phyloP scores from a whole-genome alignment of 2,797 vertebrate species.

The Mormyrus proboscirostris region DNA sequence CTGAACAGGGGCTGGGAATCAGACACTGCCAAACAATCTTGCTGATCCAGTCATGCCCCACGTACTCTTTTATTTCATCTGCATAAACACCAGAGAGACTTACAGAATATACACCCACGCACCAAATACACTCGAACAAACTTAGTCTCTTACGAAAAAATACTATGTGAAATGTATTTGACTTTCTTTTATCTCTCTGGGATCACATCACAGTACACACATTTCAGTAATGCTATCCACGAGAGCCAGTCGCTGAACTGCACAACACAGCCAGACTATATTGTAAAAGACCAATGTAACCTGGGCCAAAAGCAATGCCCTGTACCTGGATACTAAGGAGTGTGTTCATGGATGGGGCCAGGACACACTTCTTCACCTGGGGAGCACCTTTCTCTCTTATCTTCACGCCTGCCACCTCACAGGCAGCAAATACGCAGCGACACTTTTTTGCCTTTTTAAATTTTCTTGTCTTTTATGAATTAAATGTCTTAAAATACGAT shows the following conservation, averaged over 20 bases:
- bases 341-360: slow-evolving; percentile 24
- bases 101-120: slow-evolving; percentile 36
- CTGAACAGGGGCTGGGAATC: slow-evolving; percentile 61
- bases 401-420: slow-evolving; percentile 55
- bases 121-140: slow-evolving; percentile 19
- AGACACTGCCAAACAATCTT: slow-evolving; percentile 64
- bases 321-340: not conserved
- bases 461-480: slow-evolving; percentile 50
- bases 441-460: slow-evolving; percentile 65
- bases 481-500: slow-evolving; percentile 58
- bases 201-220: slow-evolving; percentile 20
- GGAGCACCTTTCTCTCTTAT: slow-evolving; percentile 53
- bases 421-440: slow-evolving; percentile 65
- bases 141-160: not conserved
- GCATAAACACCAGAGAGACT: slow-evolving; percentile 47
- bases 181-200: slow-evolving; percentile 34
- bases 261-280: slow-evolving; percentile 30
- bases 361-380: slow-evolving; percentile 47
- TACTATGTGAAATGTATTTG: slow-evolving; percentile 24
- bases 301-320: slow-evolving; percentile 42
- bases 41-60: slow-evolving; percentile 36
- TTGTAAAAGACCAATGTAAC: slow-evolving; percentile 45
- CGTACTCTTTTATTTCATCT: slow-evolving; percentile 41
- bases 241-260: slow-evolving; percentile 42
- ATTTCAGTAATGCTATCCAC: slow-evolving; percentile 49